Base-by-base conservation (phyloP, 2,888 invertebrate genomes). In the Tortrix viridana region DNA sequence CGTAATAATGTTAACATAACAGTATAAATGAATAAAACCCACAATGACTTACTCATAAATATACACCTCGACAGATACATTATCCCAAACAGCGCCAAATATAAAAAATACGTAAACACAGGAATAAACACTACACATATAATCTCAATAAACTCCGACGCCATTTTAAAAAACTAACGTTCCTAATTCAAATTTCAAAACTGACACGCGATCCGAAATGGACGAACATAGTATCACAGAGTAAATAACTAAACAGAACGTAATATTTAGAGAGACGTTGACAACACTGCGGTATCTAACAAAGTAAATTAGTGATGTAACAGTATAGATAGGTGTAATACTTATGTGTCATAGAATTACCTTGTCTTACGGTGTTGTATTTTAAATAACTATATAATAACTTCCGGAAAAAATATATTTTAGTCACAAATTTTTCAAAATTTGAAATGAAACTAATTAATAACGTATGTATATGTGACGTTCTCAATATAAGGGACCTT, bases 61-160 rank as follows among this genome's bases (percentile, higher is more conserved):
- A 66, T 41, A n/a, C 66, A n/a, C 58, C 68, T 41, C 47, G 67
- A 26, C 66, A 62, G 62, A 55, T 69, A 69, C 54, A 78, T 58
- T 50, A 77, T 18, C 0, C 74, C 63, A 61, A 79, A 67, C 12
- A 76, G 61, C 43, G 76, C 22, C 2, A 83, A 53, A 59, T 84
- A 84, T 5, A 76, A 4, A 1, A 76, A 6, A 59, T 84, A 84
- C 6, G 74, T 72, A 0, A 81, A 44, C 3, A 84, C 62, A 0
- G 84, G 84, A 32, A 77, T 73, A 3, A 82, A 61, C 47, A 82
- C 67, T 3, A 84, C 74, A 63, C 75, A 80, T 7, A 81, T 37
- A 1, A 84, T 43, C 32, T 80, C 82, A 0, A 71, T 26, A 2
- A 74, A 62, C 26, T 80, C 74, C 0, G 65, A 46, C 0, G 71